phyloP scores from a whole-genome alignment of 2,888 invertebrate species.

The Spisula subtruncata region DNA sequence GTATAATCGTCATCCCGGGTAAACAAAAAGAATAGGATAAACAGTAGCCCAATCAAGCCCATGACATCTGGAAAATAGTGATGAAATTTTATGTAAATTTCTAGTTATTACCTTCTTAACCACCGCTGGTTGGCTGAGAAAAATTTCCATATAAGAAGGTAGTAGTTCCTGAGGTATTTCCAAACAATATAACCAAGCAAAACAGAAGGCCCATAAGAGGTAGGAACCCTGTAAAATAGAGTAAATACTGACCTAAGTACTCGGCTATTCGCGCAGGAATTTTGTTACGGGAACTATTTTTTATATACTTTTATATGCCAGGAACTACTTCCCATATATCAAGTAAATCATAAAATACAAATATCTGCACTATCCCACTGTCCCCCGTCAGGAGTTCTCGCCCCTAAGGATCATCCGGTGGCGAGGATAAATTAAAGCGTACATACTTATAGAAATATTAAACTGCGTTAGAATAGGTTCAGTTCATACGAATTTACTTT shows the following conservation, averaged over 20 bases:
- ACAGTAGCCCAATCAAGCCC: constrained; percentile 43
- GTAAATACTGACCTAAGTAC: constrained; percentile 10
- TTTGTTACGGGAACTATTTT: no score
- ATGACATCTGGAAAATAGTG: constrained; percentile 46
- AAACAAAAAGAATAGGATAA: constrained; percentile 48
- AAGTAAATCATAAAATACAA: no score
- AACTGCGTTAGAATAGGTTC: no score
- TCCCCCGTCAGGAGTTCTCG: no score
- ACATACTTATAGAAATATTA: no score
- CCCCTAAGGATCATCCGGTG: no score
- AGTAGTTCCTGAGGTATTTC: constrained; percentile 36
- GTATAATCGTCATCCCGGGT: constrained; percentile 46
- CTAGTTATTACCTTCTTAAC: constrained; percentile 24
- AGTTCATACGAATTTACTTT: no score
- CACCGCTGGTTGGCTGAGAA: neutral
- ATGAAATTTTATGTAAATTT: neutral
- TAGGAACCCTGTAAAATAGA: constrained; percentile 43
- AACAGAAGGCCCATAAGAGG: constrained; percentile 48
- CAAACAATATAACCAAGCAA: constrained; percentile 41
- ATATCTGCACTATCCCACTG: no score
- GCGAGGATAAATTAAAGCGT: no score
- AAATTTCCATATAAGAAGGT: constrained; percentile 45
- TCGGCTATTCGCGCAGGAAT: no score
- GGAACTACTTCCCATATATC: no score
- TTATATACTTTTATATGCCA: no score